Evolutionary conservation across 2,797 vertebrate species (phyloP), one percentile per base, ranked within the genome.

Genomic region (Microcaecilia unicolor): DNA sequence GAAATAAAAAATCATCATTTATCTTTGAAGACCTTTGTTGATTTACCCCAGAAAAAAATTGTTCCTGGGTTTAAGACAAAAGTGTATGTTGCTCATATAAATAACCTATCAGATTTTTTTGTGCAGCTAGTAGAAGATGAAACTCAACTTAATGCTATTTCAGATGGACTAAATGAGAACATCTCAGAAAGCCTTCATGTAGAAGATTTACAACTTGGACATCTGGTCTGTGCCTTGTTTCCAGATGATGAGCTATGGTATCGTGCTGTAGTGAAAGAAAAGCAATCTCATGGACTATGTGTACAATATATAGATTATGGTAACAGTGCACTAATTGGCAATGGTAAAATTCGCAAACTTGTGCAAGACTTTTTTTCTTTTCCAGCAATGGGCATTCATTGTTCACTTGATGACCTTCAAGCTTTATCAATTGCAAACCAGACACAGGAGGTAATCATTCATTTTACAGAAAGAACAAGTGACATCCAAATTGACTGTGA

Each of bases 251-350:
- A 41, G 7, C 80, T 82, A 6, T 91, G 84, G 87, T 97, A 97
- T 52, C 76, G 93, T 39, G 94, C 90, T 24, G 72, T 84, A 35
- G 69, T 99, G 4, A 70, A 25, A 54, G 76, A 85, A 49, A 73
- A 66, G 14, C 44, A 45, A 3, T 32, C 32, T 5, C 28, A 50
- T 15, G 36, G 44, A 4, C 54, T 22, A 1, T 58, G 81, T 15
- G 58, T 97, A 3, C 83, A 90, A 37, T 98, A 91, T 61, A 70
- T 98, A 51, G 95, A 98, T 68, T 99, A 92, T 58, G 94, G 95
- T 38, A 96, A 98, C 33, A 72, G 74, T 8, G 83, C 83, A 13
- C 15, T 64, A 8, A 49, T 88, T 22, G 62, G 67, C 6, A 5
- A 67, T 31, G 71, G 68, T 37, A 80, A 87, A 50, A 64, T 78